phyloP scores from a whole-genome alignment of 2,113 vertebrate species.

The Numida meleagris region DNA sequence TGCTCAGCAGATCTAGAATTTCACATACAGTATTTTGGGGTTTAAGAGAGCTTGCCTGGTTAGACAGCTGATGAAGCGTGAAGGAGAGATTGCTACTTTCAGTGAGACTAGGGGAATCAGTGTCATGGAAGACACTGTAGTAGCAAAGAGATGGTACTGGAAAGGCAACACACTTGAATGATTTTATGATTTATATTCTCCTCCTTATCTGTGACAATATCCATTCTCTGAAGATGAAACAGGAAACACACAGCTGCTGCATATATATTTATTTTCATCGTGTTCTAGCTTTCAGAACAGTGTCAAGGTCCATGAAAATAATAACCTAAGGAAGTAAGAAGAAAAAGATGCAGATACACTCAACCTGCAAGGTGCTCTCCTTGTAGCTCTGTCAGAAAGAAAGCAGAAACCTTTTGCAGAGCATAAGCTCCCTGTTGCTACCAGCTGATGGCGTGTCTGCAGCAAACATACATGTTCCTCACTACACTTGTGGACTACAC shows the following conservation, averaged over 20 bases:
- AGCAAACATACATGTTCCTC: neutral
- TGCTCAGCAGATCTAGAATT: constrained; percentile 21
- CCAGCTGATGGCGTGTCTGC: neutral
- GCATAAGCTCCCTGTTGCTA: neutral
- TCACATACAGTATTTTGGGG: constrained; percentile 15
- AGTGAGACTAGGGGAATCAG: constrained; percentile 42
- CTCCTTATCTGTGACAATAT: constrained; percentile 61
- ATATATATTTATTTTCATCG: constrained; percentile 59
- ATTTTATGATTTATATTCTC: constrained; percentile 64
- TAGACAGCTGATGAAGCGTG: constrained; percentile 58
- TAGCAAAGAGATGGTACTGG: constrained; percentile 18
- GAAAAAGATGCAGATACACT: neutral
- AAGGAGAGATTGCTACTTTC: constrained; percentile 57
- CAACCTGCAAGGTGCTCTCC: neutral
- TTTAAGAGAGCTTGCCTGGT: constrained; percentile 54
- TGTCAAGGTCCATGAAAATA: constrained; percentile 8
- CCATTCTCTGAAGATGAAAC: constrained; percentile 66
- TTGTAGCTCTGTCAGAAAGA: neutral
- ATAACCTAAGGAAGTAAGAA: constrained; percentile 14
- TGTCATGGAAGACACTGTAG: constrained; percentile 46
- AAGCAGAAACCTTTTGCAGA: neutral
- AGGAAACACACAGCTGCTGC: constrained; percentile 12
- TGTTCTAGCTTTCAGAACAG: constrained; percentile 49
- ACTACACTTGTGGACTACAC: neutral
- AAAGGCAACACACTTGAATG: constrained; percentile 30